Percentiles rank a stretch among this genome's conserved stretches.
Evolutionary conservation across 2,888 invertebrate species (phyloP).

Genomic region (Microchrysa polita): DNA sequence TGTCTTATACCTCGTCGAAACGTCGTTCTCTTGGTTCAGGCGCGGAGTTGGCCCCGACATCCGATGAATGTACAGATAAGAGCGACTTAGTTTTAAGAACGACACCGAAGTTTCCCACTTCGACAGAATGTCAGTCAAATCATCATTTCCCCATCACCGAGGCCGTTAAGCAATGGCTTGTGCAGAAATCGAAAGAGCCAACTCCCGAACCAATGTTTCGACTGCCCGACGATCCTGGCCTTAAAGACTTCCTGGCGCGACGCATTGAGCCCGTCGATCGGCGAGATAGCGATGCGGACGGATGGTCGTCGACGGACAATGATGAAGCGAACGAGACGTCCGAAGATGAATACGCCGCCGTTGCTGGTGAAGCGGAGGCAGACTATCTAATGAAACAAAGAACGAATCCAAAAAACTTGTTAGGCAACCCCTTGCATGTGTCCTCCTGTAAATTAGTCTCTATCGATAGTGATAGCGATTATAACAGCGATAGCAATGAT

Average conservation of each 20-base stretch:
- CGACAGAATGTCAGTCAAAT: neutral
- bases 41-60: neutral
- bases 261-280: neutral
- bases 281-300: neutral
- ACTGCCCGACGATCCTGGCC: slow-evolving; percentile 48
- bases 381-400: slow-evolving; percentile 54
- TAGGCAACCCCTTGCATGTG: slow-evolving; percentile 68
- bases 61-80: neutral
- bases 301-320: slow-evolving; percentile 23
- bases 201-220: slow-evolving; percentile 57
- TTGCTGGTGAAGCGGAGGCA: slow-evolving; percentile 45
- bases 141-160: slow-evolving; percentile 66
- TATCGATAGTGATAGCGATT: slow-evolving; percentile 40
- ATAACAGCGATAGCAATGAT: slow-evolving; percentile 49
- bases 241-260: slow-evolving; percentile 19
- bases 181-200: slow-evolving; percentile 59
- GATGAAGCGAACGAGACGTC: slow-evolving; percentile 42
- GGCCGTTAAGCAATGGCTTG: slow-evolving; percentile 71
- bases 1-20: slow-evolving; percentile 42
- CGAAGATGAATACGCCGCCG: slow-evolving; percentile 49
- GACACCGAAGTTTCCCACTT: slow-evolving; percentile 24
- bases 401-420: slow-evolving; percentile 66
- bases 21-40: neutral
- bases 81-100: neutral
- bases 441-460: slow-evolving; percentile 63